Conservation (phyloP, 2,113 vertebrate genomes). For the Australoheros scitulus region DNA sequence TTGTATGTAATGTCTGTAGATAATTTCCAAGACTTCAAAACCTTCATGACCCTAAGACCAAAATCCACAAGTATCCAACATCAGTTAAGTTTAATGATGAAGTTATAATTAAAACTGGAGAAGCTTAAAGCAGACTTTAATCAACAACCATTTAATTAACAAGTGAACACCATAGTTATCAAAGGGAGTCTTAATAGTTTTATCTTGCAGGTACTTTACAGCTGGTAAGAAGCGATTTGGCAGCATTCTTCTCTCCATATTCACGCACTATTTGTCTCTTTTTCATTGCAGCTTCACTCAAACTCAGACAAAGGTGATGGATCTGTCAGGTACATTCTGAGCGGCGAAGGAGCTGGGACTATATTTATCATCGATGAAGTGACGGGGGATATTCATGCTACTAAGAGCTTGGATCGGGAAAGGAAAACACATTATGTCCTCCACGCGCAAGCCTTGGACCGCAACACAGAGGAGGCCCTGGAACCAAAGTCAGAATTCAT, state of each 20-base stretch:
- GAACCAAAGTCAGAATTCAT: conserved; percentile 98
- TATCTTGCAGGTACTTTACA: neutral
- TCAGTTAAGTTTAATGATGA: neutral
- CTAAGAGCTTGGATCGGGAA: conserved; percentile 94
- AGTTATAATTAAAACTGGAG: neutral
- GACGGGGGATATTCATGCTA: conserved; percentile 96
- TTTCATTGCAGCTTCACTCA: conserved; percentile 89
- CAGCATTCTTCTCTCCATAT: neutral
- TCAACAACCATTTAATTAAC: neutral
- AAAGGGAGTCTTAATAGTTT: neutral
- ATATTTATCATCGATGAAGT: conserved; percentile 97
- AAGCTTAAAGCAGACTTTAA: neutral
- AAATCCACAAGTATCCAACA: neutral
- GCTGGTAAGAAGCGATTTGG: neutral
- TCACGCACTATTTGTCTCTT: conserved; percentile 28
- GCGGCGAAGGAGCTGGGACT: conserved; percentile 94
- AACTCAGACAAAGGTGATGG: conserved; percentile 99
- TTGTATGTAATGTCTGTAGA: neutral
- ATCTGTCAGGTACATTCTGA: conserved; percentile 95
- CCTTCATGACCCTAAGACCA: neutral
- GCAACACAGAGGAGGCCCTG: conserved; percentile 91
- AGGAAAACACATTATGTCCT: conserved; percentile 96
- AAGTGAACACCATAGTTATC: neutral
- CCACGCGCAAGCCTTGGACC: conserved; percentile 94
- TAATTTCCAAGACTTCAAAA: neutral